A percentile compares a stretch with the other conserved stretches of the same genome.
Evolutionary conservation across 2,797 vertebrate species (phyloP).

Genomic region (Euthynnus affinis): DNA sequence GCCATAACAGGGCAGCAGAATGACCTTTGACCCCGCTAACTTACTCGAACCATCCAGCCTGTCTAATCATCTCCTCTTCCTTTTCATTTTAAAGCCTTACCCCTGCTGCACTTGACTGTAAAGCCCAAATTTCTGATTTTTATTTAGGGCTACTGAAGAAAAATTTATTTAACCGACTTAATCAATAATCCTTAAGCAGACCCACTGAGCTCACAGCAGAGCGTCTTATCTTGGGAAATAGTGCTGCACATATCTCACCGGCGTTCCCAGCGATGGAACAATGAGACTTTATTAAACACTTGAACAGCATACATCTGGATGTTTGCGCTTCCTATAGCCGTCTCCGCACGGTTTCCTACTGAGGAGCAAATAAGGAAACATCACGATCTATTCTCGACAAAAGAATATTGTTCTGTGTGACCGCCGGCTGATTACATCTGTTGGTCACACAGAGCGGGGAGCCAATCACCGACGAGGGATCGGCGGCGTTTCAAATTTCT

Average conservation of each 20-base stretch:
- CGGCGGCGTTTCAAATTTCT: not conserved
- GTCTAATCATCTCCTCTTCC: not conserved
- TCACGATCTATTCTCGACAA: not conserved
- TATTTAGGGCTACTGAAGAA: too few relatives aligned
- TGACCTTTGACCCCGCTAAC: slow-evolving; percentile 47
- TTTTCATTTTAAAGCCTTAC: too few relatives aligned
- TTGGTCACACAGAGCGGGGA: not conserved
- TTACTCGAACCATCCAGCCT: not conserved
- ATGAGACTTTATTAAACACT: not conserved
- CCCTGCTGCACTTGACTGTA: too few relatives aligned
- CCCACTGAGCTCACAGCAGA: not conserved
- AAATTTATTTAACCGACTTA: not conserved
- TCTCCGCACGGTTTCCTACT: not conserved
- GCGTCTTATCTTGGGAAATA: not conserved
- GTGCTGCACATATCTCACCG: too few relatives aligned
- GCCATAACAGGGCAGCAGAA: not conserved
- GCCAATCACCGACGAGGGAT: not conserved
- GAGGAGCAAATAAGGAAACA: not conserved
- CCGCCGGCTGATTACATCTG: slow-evolving; percentile 2
- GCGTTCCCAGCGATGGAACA: too few relatives aligned
- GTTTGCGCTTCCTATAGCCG: not conserved
- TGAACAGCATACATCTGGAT: too few relatives aligned
- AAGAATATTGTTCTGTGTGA: slow-evolving; percentile 3
- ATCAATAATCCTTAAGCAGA: not conserved
- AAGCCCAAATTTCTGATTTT: too few relatives aligned